Conservation (phyloP, 2,888 invertebrate species). For the Dusona sp. region DNA sequence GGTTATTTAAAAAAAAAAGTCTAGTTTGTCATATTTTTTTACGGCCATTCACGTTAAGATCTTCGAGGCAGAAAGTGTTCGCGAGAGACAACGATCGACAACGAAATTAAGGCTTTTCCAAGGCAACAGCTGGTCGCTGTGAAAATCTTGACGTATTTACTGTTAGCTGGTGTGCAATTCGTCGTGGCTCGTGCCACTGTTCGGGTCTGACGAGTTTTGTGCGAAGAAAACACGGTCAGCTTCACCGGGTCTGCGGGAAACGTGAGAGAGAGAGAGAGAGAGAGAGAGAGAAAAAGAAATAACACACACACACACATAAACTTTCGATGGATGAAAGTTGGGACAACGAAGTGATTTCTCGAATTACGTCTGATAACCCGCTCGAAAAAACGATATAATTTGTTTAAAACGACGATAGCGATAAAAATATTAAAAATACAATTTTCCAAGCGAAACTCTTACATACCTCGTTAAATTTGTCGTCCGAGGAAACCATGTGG, state of each 20-base stretch:
- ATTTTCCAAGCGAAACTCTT: not conserved
- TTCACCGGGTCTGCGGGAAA: constrained; percentile 43
- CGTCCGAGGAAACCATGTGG: not conserved
- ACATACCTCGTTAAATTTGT: not conserved
- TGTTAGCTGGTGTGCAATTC: constrained; percentile 39
- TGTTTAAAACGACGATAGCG: not conserved
- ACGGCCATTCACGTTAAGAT: not conserved
- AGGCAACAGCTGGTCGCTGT: constrained; percentile 70
- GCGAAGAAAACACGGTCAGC: constrained; percentile 69
- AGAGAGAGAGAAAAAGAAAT: constrained; percentile 36
- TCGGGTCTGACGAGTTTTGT: constrained; percentile 51
- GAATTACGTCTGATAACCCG: not conserved
- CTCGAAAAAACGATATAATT: not conserved
- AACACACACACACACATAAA: not conserved
- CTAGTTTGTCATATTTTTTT: not conserved
- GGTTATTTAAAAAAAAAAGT: not conserved
- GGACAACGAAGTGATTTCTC: constrained; percentile 13
- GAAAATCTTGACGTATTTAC: constrained; percentile 7
- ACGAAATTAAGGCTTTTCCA: not conserved
- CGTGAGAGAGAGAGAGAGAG: constrained; percentile 51
- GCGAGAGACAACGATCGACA: not conserved
- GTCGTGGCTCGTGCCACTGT: constrained; percentile 34
- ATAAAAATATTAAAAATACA: not conserved
- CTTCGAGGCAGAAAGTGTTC: constrained; percentile 16
- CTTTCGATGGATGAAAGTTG: constrained; percentile 25